Evolutionary conservation across 2,113 vertebrate species (phyloP).

Genomic region (Melanerpes aurifrons): DNA sequence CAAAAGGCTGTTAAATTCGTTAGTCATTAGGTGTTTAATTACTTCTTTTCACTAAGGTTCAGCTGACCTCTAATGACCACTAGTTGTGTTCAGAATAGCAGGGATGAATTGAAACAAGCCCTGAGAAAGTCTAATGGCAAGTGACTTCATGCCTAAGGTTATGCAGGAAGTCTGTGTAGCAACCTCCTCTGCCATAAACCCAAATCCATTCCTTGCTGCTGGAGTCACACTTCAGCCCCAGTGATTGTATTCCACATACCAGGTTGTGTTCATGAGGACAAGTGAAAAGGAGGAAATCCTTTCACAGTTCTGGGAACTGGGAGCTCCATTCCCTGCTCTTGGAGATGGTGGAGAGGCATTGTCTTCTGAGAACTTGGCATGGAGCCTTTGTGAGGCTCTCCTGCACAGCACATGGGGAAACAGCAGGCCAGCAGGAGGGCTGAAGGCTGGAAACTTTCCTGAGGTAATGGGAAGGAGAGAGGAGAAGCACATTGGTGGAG

Average conservation of each 20-base stretch:
- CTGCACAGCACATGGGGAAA: neutral
- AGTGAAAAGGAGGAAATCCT: constrained; percentile 51
- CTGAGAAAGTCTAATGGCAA: neutral
- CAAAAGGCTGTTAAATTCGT: neutral
- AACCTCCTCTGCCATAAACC: neutral
- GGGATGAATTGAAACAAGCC: neutral
- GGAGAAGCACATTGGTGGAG: neutral
- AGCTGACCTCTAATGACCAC: constrained; percentile 19
- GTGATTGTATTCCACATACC: accelerated
- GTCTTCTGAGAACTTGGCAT: neutral
- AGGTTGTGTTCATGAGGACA: neutral
- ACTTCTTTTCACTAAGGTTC: constrained; percentile 13
- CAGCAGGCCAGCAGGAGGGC: neutral
- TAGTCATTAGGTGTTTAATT: constrained; percentile 18
- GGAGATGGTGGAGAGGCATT: neutral
- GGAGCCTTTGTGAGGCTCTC: accelerated
- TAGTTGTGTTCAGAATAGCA: neutral
- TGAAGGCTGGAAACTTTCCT: neutral
- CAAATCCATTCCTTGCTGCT: neutral
- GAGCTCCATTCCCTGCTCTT: neutral
- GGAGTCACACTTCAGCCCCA: neutral
- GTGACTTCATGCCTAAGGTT: neutral
- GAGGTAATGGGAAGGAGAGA: neutral
- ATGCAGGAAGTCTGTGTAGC: neutral
- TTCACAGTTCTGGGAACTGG: constrained; percentile 22